These are phyloP conservation scores for Chrysochloris asiatica DNA, from an alignment of 2,113 vertebrate species.

Conservation along the genomic window DNA sequence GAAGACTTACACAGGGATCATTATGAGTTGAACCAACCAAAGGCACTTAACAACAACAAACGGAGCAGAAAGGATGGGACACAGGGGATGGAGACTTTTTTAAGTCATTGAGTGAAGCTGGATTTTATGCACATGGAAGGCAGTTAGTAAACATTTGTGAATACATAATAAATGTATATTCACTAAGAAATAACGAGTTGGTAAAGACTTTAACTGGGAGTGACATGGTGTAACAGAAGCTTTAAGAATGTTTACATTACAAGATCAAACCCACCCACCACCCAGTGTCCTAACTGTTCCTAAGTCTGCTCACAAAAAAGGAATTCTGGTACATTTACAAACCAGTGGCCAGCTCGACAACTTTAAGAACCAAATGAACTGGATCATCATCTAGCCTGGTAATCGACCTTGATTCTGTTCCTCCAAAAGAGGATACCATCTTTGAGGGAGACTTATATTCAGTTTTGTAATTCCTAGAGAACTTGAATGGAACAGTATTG, in stretches of 20 bases:
- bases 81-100: background rate
- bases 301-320: background rate
- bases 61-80: background rate
- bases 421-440: background rate
- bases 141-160: conserved; percentile 33
- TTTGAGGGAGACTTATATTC: background rate
- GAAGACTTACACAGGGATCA: too few relatives aligned
- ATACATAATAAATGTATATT: conserved; percentile 13
- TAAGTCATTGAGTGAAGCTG: background rate
- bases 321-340: background rate
- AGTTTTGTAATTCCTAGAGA: background rate
- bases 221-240: conserved; percentile 8
- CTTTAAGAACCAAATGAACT: background rate
- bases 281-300: background rate
- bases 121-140: background rate
- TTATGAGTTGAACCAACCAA: too few relatives aligned
- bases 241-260: conserved; percentile 42
- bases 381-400: background rate
- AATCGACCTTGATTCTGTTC: background rate
- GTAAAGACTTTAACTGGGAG: conserved; percentile 33
- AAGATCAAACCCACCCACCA: background rate
- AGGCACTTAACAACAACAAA: too few relatives aligned
- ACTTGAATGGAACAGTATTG: background rate
- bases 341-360: background rate
- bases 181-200: conserved; percentile 34